Percentiles rank a stretch among this genome's conserved stretches.
Evolutionary conservation across 2,888 invertebrate species (phyloP).

Genomic region (Alitta virens): DNA sequence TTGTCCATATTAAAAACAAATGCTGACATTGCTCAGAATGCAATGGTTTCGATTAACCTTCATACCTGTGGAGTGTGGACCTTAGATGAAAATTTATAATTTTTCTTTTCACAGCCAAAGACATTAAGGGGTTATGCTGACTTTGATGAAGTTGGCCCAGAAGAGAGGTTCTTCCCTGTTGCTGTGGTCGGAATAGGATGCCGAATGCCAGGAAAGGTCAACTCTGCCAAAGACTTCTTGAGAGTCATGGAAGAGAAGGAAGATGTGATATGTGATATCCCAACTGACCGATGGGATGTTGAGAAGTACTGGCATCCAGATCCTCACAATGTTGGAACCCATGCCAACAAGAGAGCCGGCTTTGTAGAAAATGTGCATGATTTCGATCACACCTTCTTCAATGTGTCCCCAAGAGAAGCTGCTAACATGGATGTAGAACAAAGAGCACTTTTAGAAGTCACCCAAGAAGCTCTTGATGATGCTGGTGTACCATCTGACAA

Average conservation of each 20-base stretch:
- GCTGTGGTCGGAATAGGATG: conserved; percentile 23
- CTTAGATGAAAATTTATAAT: too few species aligned
- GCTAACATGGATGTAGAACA: conserved; percentile 26
- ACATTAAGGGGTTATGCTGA: too few species aligned
- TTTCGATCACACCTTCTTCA: conserved; percentile 30
- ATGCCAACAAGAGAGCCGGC: conserved; percentile 12
- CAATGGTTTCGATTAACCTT: too few species aligned
- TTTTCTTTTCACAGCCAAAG: too few species aligned
- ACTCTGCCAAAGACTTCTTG: conserved; percentile 18
- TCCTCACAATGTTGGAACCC: conserved; percentile 12
- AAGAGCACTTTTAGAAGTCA: conserved; percentile 24
- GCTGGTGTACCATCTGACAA: conserved; percentile 19
- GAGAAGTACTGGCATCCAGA: conserved; percentile 18
- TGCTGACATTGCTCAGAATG: too few species aligned
- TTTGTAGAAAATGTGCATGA: conserved; percentile 14
- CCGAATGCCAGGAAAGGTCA: conserved; percentile 20
- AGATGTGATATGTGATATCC: conserved; percentile 15
- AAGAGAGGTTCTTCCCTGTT: conserved; percentile 15
- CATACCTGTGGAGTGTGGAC: too few species aligned
- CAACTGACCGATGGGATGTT: conserved; percentile 20
- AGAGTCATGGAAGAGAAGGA: conserved; percentile 14
- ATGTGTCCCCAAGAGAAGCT: conserved; percentile 26
- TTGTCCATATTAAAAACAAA: too few species aligned
- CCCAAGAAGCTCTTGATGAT: conserved; percentile 25
- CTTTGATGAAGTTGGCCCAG: not conserved